These are phyloP conservation scores for Caenorhabditis elegans DNA, from an alignment of 1,140 invertebrate genomes.

Conservation along the genomic window WBcel235 BX284602.5:14109001-14109500, in stretches of 20 bases:
- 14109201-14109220: slow-evolving; percentile 12
- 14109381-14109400: too few relatives aligned
- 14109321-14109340: background rate
- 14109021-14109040: too few relatives aligned
- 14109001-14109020: too few relatives aligned
- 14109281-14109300: background rate
- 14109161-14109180: background rate
- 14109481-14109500: too few relatives aligned
- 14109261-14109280: background rate
- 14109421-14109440: background rate
- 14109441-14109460: background rate
- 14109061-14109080: too few relatives aligned
- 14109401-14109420: background rate
- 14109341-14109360: slow-evolving; percentile 18
- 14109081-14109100: too few relatives aligned
- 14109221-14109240: background rate
- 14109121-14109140: too few relatives aligned
- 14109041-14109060: too few relatives aligned
- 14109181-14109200: background rate
- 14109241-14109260: background rate
- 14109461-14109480: background rate
- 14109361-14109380: background rate
- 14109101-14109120: too few relatives aligned
- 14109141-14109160: too few relatives aligned
- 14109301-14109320: background rate